These are phyloP conservation scores for Ameiurus melas DNA, from an alignment of 2,113 vertebrate genomes.

Conservation along the genomic window DNA sequence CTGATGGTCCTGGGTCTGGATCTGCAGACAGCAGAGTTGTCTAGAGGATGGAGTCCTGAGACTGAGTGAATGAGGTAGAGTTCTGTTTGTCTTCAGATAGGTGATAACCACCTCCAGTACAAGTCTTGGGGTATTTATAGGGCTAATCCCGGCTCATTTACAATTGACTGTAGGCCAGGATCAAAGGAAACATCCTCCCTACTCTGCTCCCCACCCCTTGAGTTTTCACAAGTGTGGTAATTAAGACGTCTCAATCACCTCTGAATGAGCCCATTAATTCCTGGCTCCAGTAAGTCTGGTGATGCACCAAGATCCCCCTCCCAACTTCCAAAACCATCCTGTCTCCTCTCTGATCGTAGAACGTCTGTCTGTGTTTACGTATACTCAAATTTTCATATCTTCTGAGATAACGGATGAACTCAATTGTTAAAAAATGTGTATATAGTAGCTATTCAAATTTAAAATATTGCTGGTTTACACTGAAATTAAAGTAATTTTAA, in stretches of 20 bases:
- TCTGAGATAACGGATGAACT: conserved; percentile 15
- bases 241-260: conserved; percentile 76
- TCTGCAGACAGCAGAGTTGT: not conserved
- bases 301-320: conserved; percentile 46
- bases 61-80: conserved; percentile 14
- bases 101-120: conserved; percentile 48
- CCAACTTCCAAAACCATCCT: conserved; percentile 46
- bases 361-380: conserved; percentile 40
- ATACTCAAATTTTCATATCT: conserved; percentile 11
- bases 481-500: not conserved
- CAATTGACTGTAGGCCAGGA: conserved; percentile 62
- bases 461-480: not conserved
- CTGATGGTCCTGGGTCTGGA: conserved; percentile 8
- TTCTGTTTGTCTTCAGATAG: conserved; percentile 45
- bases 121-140: conserved; percentile 65
- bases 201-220: conserved; percentile 59
- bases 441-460: not conserved
- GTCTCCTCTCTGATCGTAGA: conserved; percentile 37
- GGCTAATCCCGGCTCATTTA: conserved; percentile 58
- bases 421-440: conserved; percentile 26
- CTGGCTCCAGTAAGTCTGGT: conserved; percentile 77
- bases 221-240: conserved; percentile 80
- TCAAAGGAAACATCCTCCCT: conserved; percentile 70
- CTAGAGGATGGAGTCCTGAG: conserved; percentile 12
- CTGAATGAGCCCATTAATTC: conserved; percentile 75